A percentile compares a stretch with the other conserved stretches of the same genome.
Evolutionary conservation across 2,113 vertebrate species (phyloP).

Genomic region (Gambusia holbrooki): DNA sequence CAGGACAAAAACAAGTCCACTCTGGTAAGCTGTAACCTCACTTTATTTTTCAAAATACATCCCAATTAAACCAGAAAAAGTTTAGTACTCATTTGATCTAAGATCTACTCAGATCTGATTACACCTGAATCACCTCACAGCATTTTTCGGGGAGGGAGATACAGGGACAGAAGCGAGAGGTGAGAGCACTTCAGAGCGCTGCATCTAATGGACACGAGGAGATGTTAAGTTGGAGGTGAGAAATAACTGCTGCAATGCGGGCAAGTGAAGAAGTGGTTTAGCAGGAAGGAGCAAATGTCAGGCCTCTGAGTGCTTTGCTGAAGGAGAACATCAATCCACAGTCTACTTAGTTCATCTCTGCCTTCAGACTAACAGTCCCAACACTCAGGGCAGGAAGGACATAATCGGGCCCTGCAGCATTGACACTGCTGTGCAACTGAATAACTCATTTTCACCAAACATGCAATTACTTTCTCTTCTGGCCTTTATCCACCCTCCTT

Average conservation of each 20-base stretch:
- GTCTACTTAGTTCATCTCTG: conserved; percentile 64
- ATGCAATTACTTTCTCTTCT: conserved; percentile 36
- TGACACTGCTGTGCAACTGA: conserved; percentile 3
- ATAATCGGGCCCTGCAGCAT: conserved; percentile 34
- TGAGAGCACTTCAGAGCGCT: conserved; percentile 33
- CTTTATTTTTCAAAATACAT: background rate
- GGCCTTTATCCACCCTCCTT: conserved; percentile 22
- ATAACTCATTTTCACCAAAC: conserved; percentile 43
- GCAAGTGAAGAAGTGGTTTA: conserved; percentile 60
- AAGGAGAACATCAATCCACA: conserved; percentile 69
- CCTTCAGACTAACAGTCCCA: conserved; percentile 43
- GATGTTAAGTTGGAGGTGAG: conserved; percentile 71
- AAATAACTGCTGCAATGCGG: conserved; percentile 81
- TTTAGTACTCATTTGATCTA: conserved; percentile 22
- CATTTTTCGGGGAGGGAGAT: conserved; percentile 35
- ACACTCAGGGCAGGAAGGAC: conserved; percentile 39
- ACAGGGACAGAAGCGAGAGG: conserved; percentile 30
- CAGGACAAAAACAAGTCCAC: background rate
- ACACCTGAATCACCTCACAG: conserved; percentile 46
- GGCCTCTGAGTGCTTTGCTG: conserved; percentile 70
- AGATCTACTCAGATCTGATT: conserved; percentile 32
- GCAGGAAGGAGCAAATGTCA: conserved; percentile 18
- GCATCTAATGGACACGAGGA: conserved; percentile 63
- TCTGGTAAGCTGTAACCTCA: too few relatives aligned
- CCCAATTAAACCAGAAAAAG: conserved; percentile 7